These are phyloP conservation scores for Chloroclysta siterata DNA, from an alignment of 2,888 invertebrate genomes.

Conservation along the genomic window DNA sequence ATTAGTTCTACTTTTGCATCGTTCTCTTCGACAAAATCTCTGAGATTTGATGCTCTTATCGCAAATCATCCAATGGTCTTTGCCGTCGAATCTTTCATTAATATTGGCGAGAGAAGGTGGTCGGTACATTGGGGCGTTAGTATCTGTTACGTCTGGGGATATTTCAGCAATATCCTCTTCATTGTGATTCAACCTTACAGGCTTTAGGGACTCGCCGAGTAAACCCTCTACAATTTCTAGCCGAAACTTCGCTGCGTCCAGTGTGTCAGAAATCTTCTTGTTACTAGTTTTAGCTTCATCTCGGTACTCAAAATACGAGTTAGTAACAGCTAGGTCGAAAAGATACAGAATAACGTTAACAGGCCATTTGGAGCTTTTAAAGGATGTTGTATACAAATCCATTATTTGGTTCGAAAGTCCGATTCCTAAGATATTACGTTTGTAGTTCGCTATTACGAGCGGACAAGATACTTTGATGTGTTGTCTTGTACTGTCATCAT, in stretches of 20 bases:
- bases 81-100: constrained; percentile 38
- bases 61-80: constrained; percentile 42
- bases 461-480: constrained; percentile 45
- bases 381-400: constrained; percentile 47
- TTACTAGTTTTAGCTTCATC: constrained; percentile 16
- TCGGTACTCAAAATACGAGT: constrained; percentile 32
- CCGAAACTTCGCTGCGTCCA: constrained; percentile 41
- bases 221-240: constrained; percentile 38
- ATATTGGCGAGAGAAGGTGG: constrained; percentile 31
- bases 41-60: constrained; percentile 37
- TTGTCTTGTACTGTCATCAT: constrained; percentile 13
- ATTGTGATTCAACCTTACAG: constrained; percentile 1
- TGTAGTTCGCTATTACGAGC: constrained; percentile 42
- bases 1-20: constrained; percentile 37
- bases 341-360: constrained; percentile 46
- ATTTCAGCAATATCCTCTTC: constrained; percentile 5
- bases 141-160: neutral
- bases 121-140: constrained; percentile 17
- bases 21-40: constrained; percentile 29
- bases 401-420: constrained; percentile 46
- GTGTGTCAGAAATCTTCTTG: constrained; percentile 26
- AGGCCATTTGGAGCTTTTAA: constrained; percentile 51
- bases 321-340: constrained; percentile 33
- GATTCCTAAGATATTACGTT: constrained; percentile 50
- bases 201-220: constrained; percentile 14